These are phyloP conservation scores for Folsomia manolachei DNA, from an alignment of 2,888 invertebrate genomes.

Conservation along the genomic window DNA sequence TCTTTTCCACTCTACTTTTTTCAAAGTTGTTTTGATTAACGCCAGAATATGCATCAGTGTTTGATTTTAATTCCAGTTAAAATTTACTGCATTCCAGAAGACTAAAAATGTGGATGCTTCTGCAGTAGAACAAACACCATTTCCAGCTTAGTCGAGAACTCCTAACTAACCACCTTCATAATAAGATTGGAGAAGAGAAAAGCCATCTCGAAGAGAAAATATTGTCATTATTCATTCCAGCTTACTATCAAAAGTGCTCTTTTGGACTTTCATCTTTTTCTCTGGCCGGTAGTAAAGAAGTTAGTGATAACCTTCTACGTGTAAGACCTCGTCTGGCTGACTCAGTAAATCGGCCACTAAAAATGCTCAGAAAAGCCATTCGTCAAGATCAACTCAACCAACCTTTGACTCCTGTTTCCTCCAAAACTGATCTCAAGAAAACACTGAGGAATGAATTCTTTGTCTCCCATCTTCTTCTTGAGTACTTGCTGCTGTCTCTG, in stretches of 20 bases:
- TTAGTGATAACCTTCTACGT: not conserved
- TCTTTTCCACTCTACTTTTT: too few relatives aligned
- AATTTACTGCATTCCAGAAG: too few relatives aligned
- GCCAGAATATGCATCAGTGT: too few relatives aligned
- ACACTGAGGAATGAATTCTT: conserved; percentile 10
- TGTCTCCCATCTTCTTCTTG: conserved; percentile 3
- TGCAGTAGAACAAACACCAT: not conserved
- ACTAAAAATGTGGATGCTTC: too few relatives aligned
- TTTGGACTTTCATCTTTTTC: not conserved
- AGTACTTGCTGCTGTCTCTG: not conserved
- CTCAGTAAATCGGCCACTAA: conserved; percentile 14
- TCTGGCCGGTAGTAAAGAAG: not conserved
- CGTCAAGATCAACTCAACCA: conserved; percentile 48
- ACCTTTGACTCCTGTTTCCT: conserved; percentile 1
- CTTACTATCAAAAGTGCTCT: not conserved
- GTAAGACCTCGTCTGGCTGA: not conserved
- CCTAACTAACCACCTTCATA: not conserved
- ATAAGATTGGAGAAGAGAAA: not conserved
- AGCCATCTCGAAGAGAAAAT: conserved; percentile 14
- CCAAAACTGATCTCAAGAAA: conserved; percentile 14
- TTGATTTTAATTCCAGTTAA: too few relatives aligned
- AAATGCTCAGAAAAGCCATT: conserved; percentile 48
- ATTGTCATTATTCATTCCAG: conserved; percentile 20
- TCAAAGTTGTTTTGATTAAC: too few relatives aligned
- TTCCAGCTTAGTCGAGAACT: not conserved